A percentile compares a stretch with the other conserved stretches of the same genome.
phyloP scores from a whole-genome alignment of 2,797 vertebrate species.

The Bradypodion ventrale region DNA sequence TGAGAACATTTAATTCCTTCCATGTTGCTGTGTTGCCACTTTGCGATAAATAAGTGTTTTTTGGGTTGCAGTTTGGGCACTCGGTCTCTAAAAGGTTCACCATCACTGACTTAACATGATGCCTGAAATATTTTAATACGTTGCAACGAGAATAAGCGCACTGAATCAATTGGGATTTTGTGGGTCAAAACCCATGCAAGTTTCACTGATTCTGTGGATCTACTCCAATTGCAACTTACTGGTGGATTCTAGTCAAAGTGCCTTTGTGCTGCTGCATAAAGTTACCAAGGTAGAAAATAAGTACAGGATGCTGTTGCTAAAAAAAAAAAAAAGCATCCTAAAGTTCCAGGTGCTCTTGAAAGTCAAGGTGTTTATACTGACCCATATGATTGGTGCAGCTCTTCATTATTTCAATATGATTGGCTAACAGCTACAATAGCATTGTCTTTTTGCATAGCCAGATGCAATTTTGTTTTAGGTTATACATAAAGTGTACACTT shows the following conservation, averaged over 20 bases:
- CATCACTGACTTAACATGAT: not conserved
- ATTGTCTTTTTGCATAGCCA: conserved; percentile 48
- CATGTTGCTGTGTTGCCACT: no score
- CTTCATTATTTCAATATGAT: conserved; percentile 50
- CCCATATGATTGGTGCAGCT: conserved; percentile 36
- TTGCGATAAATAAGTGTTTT: no score
- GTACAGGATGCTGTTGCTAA: conserved; percentile 16
- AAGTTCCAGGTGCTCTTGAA: conserved; percentile 24
- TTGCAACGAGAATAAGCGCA: not conserved
- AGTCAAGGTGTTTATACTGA: conserved; percentile 46
- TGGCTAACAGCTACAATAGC: conserved; percentile 55
- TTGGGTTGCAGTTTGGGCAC: no score
- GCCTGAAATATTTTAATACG: not conserved
- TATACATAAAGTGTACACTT: conserved; percentile 59
- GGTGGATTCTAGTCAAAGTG: not conserved
- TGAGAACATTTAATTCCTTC: no score
- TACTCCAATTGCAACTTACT: no score
- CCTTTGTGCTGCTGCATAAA: conserved; percentile 29
- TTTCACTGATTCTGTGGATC: no score
- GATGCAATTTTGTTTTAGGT: conserved; percentile 68
- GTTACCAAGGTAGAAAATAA: conserved; percentile 37
- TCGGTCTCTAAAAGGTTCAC: no score
- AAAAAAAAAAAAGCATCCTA: not conserved
- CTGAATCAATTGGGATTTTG: no score
- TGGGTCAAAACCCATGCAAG: no score